These are phyloP conservation scores for Liodrosophila aerea DNA, from an alignment of 2,888 invertebrate species.

Conservation along the genomic window DNA sequence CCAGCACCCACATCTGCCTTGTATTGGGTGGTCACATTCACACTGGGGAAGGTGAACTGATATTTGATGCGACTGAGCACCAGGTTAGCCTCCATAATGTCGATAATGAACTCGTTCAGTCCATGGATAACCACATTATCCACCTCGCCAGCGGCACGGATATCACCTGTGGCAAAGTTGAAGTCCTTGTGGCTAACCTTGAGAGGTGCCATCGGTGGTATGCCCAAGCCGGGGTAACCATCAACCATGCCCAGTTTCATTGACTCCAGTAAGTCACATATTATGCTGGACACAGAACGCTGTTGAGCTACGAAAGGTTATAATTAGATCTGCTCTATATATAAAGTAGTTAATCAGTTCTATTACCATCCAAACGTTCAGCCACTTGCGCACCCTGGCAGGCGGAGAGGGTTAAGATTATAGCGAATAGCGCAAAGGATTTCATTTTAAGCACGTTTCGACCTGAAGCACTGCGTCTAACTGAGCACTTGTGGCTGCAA, in stretches of 20 bases:
- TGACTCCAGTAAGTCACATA: conserved; percentile 56
- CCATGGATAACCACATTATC: conserved; percentile 59
- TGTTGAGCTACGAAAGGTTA: conserved; percentile 41
- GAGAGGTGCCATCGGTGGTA: conserved; percentile 76
- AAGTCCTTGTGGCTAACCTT: conserved; percentile 52
- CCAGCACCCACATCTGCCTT: conserved; percentile 51
- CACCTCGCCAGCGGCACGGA: conserved; percentile 53
- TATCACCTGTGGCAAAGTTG: conserved; percentile 31
- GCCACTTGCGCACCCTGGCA: conserved; percentile 43
- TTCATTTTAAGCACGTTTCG: conserved; percentile 49
- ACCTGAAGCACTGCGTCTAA: conserved; percentile 18
- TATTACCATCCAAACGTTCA: conserved; percentile 40
- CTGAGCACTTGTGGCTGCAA: conserved; percentile 13
- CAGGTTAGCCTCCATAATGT: conserved; percentile 45
- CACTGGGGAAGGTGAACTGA: conserved; percentile 58
- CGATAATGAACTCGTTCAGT: conserved; percentile 69
- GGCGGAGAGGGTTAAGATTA: conserved; percentile 36
- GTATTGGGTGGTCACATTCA: conserved; percentile 65
- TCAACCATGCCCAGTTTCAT: conserved; percentile 59
- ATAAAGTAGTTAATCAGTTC: neutral
- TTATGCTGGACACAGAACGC: conserved; percentile 57
- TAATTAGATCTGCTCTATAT: neutral
- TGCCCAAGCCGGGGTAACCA: conserved; percentile 65
- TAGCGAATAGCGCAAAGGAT: conserved; percentile 28
- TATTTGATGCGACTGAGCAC: conserved; percentile 57